These are phyloP conservation scores for Diaperis boleti DNA, from an alignment of 2,888 invertebrate genomes.

Conservation along the genomic window DNA sequence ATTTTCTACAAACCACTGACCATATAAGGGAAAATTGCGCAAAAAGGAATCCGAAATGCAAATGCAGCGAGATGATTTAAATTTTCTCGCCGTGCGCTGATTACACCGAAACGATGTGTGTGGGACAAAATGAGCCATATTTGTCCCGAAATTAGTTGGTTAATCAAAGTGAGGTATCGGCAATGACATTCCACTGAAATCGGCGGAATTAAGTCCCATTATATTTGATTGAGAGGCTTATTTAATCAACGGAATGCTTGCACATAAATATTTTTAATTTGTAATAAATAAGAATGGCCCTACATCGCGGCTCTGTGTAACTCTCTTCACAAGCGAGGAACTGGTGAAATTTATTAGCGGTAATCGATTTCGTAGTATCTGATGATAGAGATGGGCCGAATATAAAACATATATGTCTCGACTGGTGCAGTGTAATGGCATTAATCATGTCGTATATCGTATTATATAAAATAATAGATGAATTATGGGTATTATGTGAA, in stretches of 20 bases:
- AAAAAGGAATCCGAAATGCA: background rate
- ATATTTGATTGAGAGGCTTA: background rate
- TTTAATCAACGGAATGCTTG: background rate
- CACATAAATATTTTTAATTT: conserved; percentile 1
- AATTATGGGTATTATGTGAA: conserved; percentile 46
- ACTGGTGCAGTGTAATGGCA: conserved; percentile 39
- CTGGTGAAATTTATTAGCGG: conserved; percentile 27
- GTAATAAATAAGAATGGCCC: background rate
- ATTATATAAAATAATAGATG: conserved; percentile 45
- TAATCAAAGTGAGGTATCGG: background rate
- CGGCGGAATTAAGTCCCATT: background rate
- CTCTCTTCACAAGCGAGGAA: background rate
- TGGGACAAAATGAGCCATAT: conserved; percentile 3
- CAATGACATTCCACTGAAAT: background rate
- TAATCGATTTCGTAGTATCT: conserved; percentile 32
- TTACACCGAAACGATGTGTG: background rate
- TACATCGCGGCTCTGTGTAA: background rate
- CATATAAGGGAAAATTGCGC: background rate
- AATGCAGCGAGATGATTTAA: background rate
- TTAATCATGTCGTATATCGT: conserved; percentile 42
- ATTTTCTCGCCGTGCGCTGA: background rate
- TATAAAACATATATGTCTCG: conserved; percentile 38
- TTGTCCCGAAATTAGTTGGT: conserved; percentile 3
- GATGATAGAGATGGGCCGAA: conserved; percentile 34
- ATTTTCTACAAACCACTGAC: too few species aligned